These are phyloP conservation scores for Heliconius erato DNA, from an alignment of 2,888 invertebrate genomes.

Conservation along the genomic window DNA sequence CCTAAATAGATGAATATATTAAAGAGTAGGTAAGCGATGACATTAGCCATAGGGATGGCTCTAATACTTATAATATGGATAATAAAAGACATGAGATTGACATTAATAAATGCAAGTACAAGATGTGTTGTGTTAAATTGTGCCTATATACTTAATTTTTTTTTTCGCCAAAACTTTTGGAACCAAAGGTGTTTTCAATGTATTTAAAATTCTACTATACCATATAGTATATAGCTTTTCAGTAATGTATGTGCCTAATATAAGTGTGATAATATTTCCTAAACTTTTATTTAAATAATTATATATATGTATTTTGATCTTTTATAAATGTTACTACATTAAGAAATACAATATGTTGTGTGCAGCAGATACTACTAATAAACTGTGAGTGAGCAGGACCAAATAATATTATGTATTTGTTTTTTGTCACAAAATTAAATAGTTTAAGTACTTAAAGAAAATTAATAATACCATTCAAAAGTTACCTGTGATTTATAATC, in stretches of 20 bases:
- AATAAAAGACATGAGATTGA: conserved; percentile 27
- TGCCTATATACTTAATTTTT: conserved; percentile 28
- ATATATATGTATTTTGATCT: conserved; percentile 13
- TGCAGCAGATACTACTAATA: conserved; percentile 1
- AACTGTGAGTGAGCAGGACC: conserved; percentile 25
- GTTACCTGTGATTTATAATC: conserved; percentile 22
- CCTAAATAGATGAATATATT: conserved; percentile 11
- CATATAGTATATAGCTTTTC: conserved; percentile 13
- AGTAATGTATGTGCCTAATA: conserved; percentile 26
- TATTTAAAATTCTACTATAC: conserved; percentile 12
- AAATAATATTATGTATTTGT: conserved; percentile 10
- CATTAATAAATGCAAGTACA: conserved; percentile 14
- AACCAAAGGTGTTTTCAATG: conserved; percentile 15
- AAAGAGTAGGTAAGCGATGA: conserved; percentile 8
- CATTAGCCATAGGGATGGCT: conserved; percentile 22
- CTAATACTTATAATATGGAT: conserved; percentile 12
- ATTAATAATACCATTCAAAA: conserved; percentile 14
- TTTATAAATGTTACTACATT: conserved; percentile 21
- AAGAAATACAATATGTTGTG: neutral
- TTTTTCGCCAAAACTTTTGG: neutral
- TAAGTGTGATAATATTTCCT: conserved; percentile 21
- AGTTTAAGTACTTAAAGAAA: conserved; percentile 33
- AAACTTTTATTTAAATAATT: conserved; percentile 17
- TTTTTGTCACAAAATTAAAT: conserved; percentile 13
- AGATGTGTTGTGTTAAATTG: conserved; percentile 4